These are phyloP conservation scores for Oreotrochilus melanogaster DNA, from an alignment of 2,113 vertebrate species.

Conservation along the genomic window DNA sequence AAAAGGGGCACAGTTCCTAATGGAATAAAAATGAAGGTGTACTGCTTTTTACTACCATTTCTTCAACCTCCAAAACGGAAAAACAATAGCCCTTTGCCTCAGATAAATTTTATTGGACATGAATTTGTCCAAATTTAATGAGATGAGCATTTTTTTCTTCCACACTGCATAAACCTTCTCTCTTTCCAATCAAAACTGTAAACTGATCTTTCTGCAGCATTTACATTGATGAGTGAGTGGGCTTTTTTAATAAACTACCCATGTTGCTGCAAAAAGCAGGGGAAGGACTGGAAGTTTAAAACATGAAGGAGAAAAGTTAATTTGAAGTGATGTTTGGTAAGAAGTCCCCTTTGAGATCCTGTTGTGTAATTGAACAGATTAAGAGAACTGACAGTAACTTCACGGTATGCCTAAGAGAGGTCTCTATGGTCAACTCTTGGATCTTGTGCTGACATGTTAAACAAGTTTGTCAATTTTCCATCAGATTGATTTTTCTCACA, in stretches of 20 bases:
- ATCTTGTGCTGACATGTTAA: slow-evolving; percentile 79
- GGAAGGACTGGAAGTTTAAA: slow-evolving; percentile 72
- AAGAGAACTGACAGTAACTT: slow-evolving; percentile 78
- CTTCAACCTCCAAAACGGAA: slow-evolving; percentile 25
- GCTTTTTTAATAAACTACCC: slow-evolving; percentile 78
- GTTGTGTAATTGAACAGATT: slow-evolving; percentile 81
- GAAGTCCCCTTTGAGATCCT: slow-evolving; percentile 74
- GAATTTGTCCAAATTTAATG: background rate
- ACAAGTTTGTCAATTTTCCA: slow-evolving; percentile 87
- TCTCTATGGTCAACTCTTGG: slow-evolving; percentile 81
- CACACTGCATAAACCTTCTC: slow-evolving; percentile 29
- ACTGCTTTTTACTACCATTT: slow-evolving; percentile 36
- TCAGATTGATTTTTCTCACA: slow-evolving; percentile 87
- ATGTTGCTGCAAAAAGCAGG: slow-evolving; percentile 13
- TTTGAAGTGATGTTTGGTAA: slow-evolving; percentile 82
- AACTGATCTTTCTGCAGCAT: slow-evolving; percentile 59
- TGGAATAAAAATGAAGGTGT: background rate
- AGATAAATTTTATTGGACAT: background rate
- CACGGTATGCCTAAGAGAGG: slow-evolving; percentile 77
- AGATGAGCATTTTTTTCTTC: background rate
- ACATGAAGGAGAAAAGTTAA: slow-evolving; percentile 80
- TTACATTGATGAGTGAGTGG: slow-evolving; percentile 60
- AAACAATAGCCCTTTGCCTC: background rate
- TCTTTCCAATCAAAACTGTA: slow-evolving; percentile 59
- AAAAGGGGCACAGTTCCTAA: background rate